phyloP scores from a whole-genome alignment of 2,113 vertebrate genomes.

The Nettapus auritus region DNA sequence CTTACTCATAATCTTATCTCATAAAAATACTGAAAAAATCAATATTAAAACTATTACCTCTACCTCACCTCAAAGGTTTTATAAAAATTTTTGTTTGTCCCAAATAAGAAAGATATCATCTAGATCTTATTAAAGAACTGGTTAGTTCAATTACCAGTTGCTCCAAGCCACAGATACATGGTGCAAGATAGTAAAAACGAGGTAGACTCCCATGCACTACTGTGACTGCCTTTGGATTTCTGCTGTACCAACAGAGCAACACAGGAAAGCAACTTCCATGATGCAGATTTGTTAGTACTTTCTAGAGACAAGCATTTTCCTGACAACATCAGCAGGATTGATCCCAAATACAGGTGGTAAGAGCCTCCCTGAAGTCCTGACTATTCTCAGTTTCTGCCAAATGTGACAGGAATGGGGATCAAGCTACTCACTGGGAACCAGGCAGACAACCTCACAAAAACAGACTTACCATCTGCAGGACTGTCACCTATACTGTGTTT shows the following conservation, averaged over 20 bases:
- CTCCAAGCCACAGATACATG: constrained; percentile 17
- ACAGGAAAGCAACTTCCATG: not conserved
- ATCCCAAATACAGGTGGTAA: not conserved
- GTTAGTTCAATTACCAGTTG: not conserved
- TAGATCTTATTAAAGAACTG: not conserved
- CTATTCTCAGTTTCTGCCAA: not conserved
- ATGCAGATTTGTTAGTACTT: not conserved
- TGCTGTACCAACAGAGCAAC: not conserved
- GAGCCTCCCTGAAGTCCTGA: not conserved
- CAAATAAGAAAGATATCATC: constrained; percentile 8
- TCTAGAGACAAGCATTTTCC: not conserved
- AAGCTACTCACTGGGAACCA: not conserved
- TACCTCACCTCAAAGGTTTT: not conserved
- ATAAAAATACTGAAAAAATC: not conserved
- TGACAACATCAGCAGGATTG: not conserved
- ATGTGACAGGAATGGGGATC: not conserved
- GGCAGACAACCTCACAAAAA: not conserved
- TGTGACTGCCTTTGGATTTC: not conserved
- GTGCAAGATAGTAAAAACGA: not conserved
- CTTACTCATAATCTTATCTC: not conserved
- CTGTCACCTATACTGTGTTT: not conserved
- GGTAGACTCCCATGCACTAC: not conserved
- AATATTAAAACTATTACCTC: not conserved
- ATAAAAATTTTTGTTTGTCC: not conserved
- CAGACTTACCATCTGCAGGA: not conserved